Evolutionary conservation across 2,797 vertebrate species (phyloP), one percentile per base, ranked within the genome.

Genomic region (Eulemur mongoz): DNA sequence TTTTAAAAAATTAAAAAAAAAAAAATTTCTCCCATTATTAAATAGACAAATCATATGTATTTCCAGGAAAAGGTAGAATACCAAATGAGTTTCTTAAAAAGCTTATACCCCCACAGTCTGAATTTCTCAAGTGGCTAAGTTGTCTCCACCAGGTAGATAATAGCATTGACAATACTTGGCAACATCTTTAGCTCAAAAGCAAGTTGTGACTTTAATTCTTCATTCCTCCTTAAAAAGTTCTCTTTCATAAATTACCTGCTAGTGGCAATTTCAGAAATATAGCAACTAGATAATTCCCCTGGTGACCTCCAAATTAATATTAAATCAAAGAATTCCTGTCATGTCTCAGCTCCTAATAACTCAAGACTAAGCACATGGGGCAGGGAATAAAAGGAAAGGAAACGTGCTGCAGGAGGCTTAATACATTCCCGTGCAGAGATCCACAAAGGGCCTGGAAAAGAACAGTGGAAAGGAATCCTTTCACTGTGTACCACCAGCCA

Each of bases 21-120:
- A 20, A 20, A 20, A 54, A 43, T 54, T 54, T 54, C 57, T 8
- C 59, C 65, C 65, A 83, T 35, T 82, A 82, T 54, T 93, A 89
- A 72, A 50, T 57, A 59, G 22, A 30, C 72, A 89, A 87, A 92
- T 63, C 3, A 25, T 61, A 73, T 5, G 14, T 83, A 61, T 69
- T 91, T 93, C 73, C 40, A 81, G 40, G 72, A 81, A 94, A 50
- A 91, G 30, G 25, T 32, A 83, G n/a, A 92, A 4, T 75, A 45
- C 4, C 57, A 93, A 89, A 32, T 35, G 22, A 65, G 59, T 57
- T 89, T 57, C 85, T 89, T 22, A 78, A 57, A 94, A 91, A 70
- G 65, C 30, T 94, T 65, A 22, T 48, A n/a, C 4, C 54, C 35
- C 2, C 40, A 83, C 63, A 69, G 12, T 54, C 15, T 0, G 0